These are phyloP conservation scores for Leucoraja ocellata DNA, from an alignment of 2,797 vertebrate genomes.

Conservation along the genomic window DNA sequence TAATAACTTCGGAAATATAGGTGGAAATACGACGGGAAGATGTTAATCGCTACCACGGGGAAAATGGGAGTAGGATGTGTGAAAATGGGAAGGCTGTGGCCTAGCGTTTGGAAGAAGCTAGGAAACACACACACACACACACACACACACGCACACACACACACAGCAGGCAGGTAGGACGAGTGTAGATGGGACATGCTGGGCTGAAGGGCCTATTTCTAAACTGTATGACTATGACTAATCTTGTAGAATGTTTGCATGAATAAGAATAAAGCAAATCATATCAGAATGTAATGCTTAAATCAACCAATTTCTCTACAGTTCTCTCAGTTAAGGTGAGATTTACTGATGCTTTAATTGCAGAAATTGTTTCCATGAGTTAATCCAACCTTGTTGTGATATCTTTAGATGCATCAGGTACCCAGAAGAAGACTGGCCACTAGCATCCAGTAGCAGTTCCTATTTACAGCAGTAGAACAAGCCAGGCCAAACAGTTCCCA, in stretches of 20 bases:
- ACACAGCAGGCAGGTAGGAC: too few species aligned
- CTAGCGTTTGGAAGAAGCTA: too few species aligned
- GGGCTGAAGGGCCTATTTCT: too few species aligned
- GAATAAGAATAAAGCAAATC: neutral
- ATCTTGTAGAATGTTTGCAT: neutral
- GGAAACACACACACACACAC: too few species aligned
- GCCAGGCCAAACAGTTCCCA: neutral
- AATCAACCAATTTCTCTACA: neutral
- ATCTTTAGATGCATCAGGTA: neutral
- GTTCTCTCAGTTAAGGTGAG: neutral
- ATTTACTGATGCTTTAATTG: neutral
- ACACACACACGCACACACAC: too few species aligned
- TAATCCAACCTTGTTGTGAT: neutral
- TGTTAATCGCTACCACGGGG: too few species aligned
- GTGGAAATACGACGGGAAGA: too few species aligned
- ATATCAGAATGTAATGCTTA: neutral
- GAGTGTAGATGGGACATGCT: too few species aligned
- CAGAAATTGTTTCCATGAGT: neutral
- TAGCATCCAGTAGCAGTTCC: neutral
- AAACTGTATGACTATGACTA: neutral
- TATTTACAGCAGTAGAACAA: neutral
- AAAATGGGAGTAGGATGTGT: too few species aligned
- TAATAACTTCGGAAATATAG: too few species aligned
- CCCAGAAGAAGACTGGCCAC: neutral
- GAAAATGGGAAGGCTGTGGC: too few species aligned